Evolutionary conservation across 1,140 invertebrate species (phyloP).

Genomic region (Drosophila repletoides): DNA sequence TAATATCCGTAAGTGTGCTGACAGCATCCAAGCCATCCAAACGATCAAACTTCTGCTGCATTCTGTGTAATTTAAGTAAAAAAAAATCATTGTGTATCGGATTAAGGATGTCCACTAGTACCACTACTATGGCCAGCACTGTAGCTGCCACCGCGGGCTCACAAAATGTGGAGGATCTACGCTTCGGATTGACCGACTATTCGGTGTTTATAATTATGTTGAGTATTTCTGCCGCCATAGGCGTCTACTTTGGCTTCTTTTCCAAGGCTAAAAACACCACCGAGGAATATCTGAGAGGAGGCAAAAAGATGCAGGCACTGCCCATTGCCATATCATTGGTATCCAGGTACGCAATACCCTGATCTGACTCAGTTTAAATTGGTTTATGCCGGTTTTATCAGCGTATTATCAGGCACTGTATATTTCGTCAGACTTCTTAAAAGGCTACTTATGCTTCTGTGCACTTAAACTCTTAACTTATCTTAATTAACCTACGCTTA

Average conservation of each 20-base stretch:
- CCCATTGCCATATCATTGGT: constrained; percentile 87
- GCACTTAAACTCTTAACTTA: constrained; percentile 2
- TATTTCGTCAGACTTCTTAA: constrained; percentile 21
- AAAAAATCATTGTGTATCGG: not conserved
- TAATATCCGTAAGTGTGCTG: constrained; percentile 22
- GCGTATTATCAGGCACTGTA: constrained; percentile 4
- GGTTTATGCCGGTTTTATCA: constrained; percentile 15
- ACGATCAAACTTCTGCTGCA: no score
- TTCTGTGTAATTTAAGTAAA: not conserved
- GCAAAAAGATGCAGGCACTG: constrained; percentile 85
- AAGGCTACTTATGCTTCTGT: not conserved
- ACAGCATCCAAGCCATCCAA: constrained; percentile 37
- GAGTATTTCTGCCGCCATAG: constrained; percentile 85
- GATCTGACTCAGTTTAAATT: constrained; percentile 3
- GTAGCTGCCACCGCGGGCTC: constrained; percentile 20
- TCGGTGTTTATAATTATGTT: constrained; percentile 86
- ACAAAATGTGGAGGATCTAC: constrained; percentile 22
- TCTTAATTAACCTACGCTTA: constrained; percentile 8
- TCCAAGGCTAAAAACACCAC: constrained; percentile 74
- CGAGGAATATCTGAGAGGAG: constrained; percentile 85
- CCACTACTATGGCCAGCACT: constrained; percentile 25
- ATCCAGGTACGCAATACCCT: constrained; percentile 83
- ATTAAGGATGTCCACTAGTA: constrained; percentile 24
- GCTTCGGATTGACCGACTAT: constrained; percentile 84
- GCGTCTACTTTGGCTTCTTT: constrained; percentile 86